Conservation (phyloP, 2,113 vertebrate genomes). For the Centrocercus urophasianus region DNA sequence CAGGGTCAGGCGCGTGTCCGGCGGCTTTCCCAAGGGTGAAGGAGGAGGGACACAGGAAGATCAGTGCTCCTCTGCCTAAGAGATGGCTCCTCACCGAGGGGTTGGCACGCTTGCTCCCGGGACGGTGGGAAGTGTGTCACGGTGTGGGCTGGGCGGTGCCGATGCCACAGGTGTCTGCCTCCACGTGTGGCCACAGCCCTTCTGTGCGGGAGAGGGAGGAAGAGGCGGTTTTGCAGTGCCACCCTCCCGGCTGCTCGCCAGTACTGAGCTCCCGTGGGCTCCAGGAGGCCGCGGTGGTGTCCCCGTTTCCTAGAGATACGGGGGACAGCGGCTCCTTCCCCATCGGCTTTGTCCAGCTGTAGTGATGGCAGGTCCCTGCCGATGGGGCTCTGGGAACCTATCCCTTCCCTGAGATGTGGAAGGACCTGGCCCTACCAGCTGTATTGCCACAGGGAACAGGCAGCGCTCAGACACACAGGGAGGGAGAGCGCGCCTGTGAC, state of each 20-base stretch:
- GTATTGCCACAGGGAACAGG: slow-evolving; percentile 47
- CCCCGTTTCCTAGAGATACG: neutral
- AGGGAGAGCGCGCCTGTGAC: slow-evolving; percentile 54
- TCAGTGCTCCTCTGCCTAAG: neutral
- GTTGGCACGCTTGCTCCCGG: neutral
- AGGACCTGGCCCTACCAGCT: slow-evolving; percentile 21
- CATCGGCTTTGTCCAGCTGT: neutral
- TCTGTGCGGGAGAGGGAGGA: neutral
- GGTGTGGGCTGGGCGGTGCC: rapidly evolving
- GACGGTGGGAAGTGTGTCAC: neutral
- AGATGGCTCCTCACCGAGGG: neutral
- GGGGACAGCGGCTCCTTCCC: neutral
- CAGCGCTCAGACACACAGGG: slow-evolving; percentile 37
- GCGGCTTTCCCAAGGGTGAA: neutral
- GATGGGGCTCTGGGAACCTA: neutral
- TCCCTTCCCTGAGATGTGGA: neutral
- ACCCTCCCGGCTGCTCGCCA: neutral
- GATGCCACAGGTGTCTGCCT: slow-evolving; percentile 48
- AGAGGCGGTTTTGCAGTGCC: neutral
- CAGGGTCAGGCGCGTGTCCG: neutral
- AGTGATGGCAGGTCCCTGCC: neutral
- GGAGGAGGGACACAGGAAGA: neutral
- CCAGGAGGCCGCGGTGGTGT: neutral
- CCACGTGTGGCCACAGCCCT: neutral
- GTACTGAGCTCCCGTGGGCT: neutral